A percentile compares a stretch with the other conserved stretches of the same genome.
phyloP scores from a whole-genome alignment of 2,797 vertebrate genomes.

The Trachurus trachurus region DNA sequence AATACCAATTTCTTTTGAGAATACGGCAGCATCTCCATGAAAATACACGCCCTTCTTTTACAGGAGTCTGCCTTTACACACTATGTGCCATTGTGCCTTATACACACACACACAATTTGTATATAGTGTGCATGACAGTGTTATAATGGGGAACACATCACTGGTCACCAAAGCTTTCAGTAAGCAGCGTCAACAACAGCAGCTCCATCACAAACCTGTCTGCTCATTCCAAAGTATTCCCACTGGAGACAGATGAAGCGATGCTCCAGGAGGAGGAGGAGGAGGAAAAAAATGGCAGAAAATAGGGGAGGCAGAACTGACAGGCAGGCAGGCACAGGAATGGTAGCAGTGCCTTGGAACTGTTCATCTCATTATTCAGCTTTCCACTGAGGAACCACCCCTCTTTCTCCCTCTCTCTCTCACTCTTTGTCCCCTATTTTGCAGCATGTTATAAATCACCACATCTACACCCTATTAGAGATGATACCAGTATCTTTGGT shows the following conservation, averaged over 20 bases:
- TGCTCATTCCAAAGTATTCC: constrained; percentile 75
- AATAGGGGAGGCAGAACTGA: constrained; percentile 75
- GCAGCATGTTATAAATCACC: constrained; percentile 71
- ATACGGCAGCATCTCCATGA: neutral
- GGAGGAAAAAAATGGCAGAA: constrained; percentile 59
- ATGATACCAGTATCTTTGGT: constrained; percentile 57
- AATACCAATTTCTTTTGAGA: constrained; percentile 7
- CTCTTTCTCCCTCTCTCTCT: constrained; percentile 17
- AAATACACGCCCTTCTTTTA: constrained; percentile 42
- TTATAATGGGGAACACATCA: constrained; percentile 60
- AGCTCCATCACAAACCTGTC: constrained; percentile 75
- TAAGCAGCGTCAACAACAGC: constrained; percentile 64
- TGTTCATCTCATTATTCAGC: constrained; percentile 79
- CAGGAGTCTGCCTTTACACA: constrained; percentile 4
- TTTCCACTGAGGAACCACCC: constrained; percentile 60
- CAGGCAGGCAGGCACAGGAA: constrained; percentile 68
- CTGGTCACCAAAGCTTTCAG: constrained; percentile 74
- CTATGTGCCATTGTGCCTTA: constrained; percentile 8
- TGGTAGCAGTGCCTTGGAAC: constrained; percentile 65
- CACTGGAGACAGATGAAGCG: constrained; percentile 71
- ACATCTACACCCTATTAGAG: constrained; percentile 74
- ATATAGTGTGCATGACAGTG: constrained; percentile 48
- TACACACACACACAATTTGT: constrained; percentile 26
- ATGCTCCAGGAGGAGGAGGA: constrained; percentile 54
- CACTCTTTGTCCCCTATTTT: constrained; percentile 49